Conservation (phyloP, 2,888 invertebrate species). For the Polia nebulosa region DNA sequence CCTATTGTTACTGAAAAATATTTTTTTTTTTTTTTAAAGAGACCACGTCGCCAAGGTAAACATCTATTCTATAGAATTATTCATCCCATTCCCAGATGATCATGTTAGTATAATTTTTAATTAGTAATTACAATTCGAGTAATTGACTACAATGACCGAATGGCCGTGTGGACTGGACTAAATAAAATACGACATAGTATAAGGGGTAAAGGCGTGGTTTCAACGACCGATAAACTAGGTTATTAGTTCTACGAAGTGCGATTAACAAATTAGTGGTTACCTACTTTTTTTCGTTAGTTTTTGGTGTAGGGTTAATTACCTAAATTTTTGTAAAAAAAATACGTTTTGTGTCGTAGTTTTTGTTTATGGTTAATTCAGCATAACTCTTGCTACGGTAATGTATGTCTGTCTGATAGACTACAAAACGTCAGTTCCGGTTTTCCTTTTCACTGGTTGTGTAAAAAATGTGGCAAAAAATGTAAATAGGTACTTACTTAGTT, state of each 20-base stretch:
- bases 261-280: slow-evolving; percentile 14
- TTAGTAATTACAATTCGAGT: slow-evolving; percentile 42
- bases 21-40: too few species aligned
- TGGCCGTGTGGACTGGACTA: slow-evolving; percentile 30
- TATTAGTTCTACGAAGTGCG: slow-evolving; percentile 45
- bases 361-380: too few species aligned
- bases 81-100: slow-evolving; percentile 30
- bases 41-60: slow-evolving; percentile 9
- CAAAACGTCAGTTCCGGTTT: not conserved
- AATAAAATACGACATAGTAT: slow-evolving; percentile 38
- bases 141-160: slow-evolving; percentile 38
- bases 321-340: not conserved
- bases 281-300: not conserved
- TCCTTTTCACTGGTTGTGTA: not conserved
- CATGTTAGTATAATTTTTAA: slow-evolving; percentile 34
- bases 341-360: too few species aligned
- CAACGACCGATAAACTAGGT: slow-evolving; percentile 74
- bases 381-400: too few species aligned
- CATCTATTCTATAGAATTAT: slow-evolving; percentile 12
- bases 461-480: too few species aligned
- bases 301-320: slow-evolving; percentile 4
- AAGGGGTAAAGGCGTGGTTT: slow-evolving; percentile 74
- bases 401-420: too few species aligned
- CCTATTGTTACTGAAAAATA: slow-evolving; percentile 6
- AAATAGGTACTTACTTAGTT: too few species aligned